Evolutionary conservation across 2,888 invertebrate genomes (phyloP).

Genomic region (Smittia aterrima): DNA sequence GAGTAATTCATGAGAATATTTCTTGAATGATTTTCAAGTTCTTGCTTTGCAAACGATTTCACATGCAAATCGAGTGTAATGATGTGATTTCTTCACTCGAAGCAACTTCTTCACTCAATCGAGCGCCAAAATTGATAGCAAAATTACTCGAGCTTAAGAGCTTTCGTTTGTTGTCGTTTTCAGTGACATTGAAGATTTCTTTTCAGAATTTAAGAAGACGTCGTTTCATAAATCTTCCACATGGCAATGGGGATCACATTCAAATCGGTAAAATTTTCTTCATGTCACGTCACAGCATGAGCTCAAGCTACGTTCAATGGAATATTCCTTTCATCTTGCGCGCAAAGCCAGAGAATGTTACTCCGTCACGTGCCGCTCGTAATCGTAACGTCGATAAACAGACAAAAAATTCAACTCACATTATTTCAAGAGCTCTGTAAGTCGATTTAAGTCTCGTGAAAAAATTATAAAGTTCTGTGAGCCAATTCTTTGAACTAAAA

Average conservation of each 20-base stretch:
- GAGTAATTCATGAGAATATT: background rate
- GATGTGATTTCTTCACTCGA: conserved; percentile 6
- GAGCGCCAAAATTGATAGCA: background rate
- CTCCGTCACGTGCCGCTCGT: background rate
- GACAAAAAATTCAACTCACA: background rate
- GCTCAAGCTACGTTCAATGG: background rate
- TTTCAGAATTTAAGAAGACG: background rate
- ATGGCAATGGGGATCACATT: background rate
- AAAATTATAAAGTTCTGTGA: too few relatives aligned
- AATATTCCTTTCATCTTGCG: background rate
- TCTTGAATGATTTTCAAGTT: background rate
- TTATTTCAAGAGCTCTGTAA: background rate
- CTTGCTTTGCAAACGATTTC: background rate
- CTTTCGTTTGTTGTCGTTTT: background rate
- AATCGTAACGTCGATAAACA: background rate
- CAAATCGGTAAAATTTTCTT: background rate
- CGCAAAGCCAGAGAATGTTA: background rate
- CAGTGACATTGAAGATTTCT: background rate
- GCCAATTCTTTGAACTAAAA: too few relatives aligned
- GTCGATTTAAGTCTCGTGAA: background rate
- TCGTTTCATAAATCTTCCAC: conserved; percentile 21
- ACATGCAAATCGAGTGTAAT: conserved; percentile 24
- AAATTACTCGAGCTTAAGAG: background rate
- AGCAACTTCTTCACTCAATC: background rate
- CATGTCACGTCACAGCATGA: background rate